Percentiles rank a stretch among this genome's conserved stretches.
phyloP scores from a whole-genome alignment of 2,797 vertebrate species.

The Rhabdomys pumilio region DNA sequence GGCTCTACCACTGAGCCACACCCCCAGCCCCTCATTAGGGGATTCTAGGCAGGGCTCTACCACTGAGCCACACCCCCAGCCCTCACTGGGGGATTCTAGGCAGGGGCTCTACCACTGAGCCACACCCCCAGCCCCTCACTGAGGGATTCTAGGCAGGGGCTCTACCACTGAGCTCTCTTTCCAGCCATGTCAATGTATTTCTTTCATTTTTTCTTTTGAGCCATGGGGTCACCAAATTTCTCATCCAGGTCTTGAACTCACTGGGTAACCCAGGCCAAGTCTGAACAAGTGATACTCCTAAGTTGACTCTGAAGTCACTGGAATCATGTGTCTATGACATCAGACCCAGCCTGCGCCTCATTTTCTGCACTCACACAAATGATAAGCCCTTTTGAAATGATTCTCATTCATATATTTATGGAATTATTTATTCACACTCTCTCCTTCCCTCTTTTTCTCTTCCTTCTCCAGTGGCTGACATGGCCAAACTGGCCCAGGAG shows the following conservation, averaged over 20 bases:
- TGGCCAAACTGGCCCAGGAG: conserved; percentile 93
- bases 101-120: too few relatives aligned
- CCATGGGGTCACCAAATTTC: not conserved
- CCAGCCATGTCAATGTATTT: not conserved
- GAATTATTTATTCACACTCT: not conserved
- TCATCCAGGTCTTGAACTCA: not conserved
- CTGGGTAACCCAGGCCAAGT: not conserved
- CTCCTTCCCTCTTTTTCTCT: not conserved
- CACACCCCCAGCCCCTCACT: too few relatives aligned
- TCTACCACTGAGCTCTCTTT: not conserved
- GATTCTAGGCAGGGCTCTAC: too few relatives aligned
- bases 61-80: too few relatives aligned
- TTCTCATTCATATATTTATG: not conserved
- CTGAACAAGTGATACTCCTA: not conserved
- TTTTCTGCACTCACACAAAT: not conserved
- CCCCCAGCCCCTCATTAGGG: too few relatives aligned
- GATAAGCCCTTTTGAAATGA: not conserved
- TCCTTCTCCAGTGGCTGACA: conserved; percentile 89
- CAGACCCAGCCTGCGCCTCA: not conserved
- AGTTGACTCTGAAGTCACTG: not conserved
- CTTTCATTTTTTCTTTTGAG: not conserved
- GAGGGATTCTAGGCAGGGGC: too few relatives aligned
- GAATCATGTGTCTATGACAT: not conserved
- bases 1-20: too few relatives aligned
- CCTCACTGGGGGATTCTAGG: too few relatives aligned